Conservation (phyloP, 2,888 invertebrate species). For the Xestia ashworthii region DNA sequence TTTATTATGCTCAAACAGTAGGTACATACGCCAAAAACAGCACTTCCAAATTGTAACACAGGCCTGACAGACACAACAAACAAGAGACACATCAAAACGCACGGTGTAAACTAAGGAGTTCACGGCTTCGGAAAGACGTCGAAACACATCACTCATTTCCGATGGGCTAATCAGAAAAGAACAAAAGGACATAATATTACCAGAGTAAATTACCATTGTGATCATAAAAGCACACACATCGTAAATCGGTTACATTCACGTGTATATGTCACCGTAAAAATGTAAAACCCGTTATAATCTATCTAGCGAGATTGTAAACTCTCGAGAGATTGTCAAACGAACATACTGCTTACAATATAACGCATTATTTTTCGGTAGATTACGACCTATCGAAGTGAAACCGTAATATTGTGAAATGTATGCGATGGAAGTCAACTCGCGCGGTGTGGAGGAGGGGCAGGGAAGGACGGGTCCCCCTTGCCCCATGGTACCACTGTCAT, state of each 20-base stretch:
- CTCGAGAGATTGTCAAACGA: too few species aligned
- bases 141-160: constrained; percentile 37
- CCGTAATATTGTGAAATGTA: too few species aligned
- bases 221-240: constrained; percentile 54
- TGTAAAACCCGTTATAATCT: too few species aligned
- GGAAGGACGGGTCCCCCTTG: too few species aligned
- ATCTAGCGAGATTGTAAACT: too few species aligned
- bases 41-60: constrained; percentile 21
- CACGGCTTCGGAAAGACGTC: constrained; percentile 31
- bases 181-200: constrained; percentile 64
- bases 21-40: not conserved
- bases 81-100: constrained; percentile 8
- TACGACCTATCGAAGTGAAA: too few species aligned
- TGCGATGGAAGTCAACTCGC: too few species aligned
- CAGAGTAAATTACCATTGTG: constrained; percentile 63
- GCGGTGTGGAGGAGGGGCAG: too few species aligned
- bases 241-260: constrained; percentile 41
- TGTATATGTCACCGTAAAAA: not conserved
- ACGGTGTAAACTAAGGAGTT: constrained; percentile 46
- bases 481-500: too few species aligned
- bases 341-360: too few species aligned
- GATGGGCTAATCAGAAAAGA: constrained; percentile 61
- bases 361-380: too few species aligned
- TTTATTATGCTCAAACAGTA: constrained; percentile 47
- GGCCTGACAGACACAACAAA: constrained; percentile 25